Percentiles rank a stretch among this genome's conserved stretches.
Evolutionary conservation across 2,888 invertebrate genomes (phyloP).

Genomic region (Apodemia hepburni): DNA sequence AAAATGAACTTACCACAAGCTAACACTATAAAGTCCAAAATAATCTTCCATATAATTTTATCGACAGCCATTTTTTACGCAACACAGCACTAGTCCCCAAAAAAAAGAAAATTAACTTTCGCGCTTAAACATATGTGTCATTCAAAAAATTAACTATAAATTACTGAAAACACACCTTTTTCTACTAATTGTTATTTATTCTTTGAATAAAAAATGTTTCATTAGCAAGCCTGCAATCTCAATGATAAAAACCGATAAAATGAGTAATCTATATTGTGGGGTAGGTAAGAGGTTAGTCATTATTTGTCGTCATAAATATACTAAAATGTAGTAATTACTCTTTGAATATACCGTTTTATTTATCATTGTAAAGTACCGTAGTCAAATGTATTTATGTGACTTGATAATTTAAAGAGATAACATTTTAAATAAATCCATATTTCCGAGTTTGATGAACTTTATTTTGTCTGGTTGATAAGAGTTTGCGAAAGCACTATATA

Average conservation of each 20-base stretch:
- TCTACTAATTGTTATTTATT: background rate
- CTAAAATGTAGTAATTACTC: background rate
- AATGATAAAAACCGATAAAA: slow-evolving; percentile 42
- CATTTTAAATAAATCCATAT: slow-evolving; percentile 2
- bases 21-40: slow-evolving; percentile 54
- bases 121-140: slow-evolving; percentile 4
- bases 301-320: slow-evolving; percentile 27
- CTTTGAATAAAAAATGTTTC: slow-evolving; percentile 25
- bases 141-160: slow-evolving; percentile 16
- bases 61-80: slow-evolving; percentile 47
- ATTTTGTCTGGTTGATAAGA: slow-evolving; percentile 3
- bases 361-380: slow-evolving; percentile 16
- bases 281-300: slow-evolving; percentile 40
- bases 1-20: slow-evolving; percentile 47
- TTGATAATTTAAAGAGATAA: slow-evolving; percentile 3
- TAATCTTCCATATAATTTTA: slow-evolving; percentile 54
- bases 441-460: slow-evolving; percentile 12
- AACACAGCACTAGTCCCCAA: background rate
- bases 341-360: slow-evolving; percentile 9
- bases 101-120: slow-evolving; percentile 15
- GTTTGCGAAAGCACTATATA: slow-evolving; percentile 4
- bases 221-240: slow-evolving; percentile 31
- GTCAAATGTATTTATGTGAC: background rate
- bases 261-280: slow-evolving; percentile 28
- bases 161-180: background rate